Evolutionary conservation across 2,797 vertebrate species (phyloP).

Genomic region (Cuculus canorus): DNA sequence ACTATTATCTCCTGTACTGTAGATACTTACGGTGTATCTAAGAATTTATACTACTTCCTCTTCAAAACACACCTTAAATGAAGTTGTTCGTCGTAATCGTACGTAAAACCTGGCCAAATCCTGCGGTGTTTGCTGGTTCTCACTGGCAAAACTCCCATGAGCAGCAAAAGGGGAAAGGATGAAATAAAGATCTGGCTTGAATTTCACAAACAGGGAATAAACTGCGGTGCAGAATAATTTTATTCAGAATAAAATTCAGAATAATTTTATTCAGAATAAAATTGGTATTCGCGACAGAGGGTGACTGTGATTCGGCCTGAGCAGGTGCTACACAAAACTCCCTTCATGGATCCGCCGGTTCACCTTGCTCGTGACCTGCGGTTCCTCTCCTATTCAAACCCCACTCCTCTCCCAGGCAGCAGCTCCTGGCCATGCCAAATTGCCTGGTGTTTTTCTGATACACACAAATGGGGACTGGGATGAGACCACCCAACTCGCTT

Average conservation of each 20-base stretch:
- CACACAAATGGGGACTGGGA: slow-evolving; percentile 52
- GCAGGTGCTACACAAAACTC: neutral
- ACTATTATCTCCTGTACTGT: neutral
- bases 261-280: neutral
- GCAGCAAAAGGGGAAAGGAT: neutral
- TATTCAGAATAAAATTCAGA: neutral
- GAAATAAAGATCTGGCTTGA: neutral
- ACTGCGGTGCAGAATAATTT: neutral
- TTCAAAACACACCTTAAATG: neutral
- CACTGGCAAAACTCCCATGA: neutral
- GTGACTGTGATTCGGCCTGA: neutral
- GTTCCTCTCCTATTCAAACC: neutral
- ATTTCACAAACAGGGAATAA: neutral
- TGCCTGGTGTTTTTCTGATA: slow-evolving; percentile 67
- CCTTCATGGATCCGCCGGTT: neutral
- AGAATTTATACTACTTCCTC: neutral
- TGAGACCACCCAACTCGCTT: slow-evolving; percentile 78
- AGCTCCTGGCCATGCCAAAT: slow-evolving; percentile 18
- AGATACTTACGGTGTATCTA: neutral
- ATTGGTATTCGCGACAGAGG: neutral
- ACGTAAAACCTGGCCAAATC: neutral
- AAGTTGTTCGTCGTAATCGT: neutral
- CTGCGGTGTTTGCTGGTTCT: neutral
- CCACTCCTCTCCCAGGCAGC: neutral
- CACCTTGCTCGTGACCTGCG: neutral